Conservation (phyloP, 2,113 vertebrate species). For the Rattus rattus region DNA sequence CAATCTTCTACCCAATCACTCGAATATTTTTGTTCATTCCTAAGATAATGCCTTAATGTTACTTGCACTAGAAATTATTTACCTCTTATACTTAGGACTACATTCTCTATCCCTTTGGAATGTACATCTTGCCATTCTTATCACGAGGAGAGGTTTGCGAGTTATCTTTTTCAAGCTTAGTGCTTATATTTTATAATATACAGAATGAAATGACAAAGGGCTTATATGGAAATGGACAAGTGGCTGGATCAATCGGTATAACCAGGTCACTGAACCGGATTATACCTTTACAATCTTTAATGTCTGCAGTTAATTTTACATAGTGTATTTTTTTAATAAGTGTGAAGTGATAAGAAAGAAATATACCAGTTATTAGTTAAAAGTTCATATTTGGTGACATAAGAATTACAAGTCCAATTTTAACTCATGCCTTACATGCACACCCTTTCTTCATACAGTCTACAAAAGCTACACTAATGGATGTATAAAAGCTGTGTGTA, state of each 20-base stretch:
- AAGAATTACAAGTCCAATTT: slow-evolving; percentile 19
- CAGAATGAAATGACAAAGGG: neutral
- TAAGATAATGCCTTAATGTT: neutral
- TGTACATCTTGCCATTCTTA: neutral
- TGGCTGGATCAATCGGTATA: neutral
- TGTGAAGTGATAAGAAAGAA: slow-evolving; percentile 34
- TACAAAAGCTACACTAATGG: neutral
- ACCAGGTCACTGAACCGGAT: neutral
- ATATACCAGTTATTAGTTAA: neutral
- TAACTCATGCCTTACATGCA: neutral
- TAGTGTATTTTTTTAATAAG: slow-evolving; percentile 44
- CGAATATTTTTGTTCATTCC: neutral
- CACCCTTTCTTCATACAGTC: neutral
- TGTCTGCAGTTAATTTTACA: slow-evolving; percentile 28
- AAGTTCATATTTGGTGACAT: neutral
- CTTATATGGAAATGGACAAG: neutral
- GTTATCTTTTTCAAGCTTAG: neutral
- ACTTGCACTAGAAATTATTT: slow-evolving; percentile 9
- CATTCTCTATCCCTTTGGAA: neutral
- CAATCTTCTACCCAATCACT: neutral
- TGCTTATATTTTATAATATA: neutral
- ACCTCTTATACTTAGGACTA: neutral
- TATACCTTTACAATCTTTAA: neutral
- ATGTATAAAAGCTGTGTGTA: neutral
- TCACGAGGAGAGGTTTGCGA: neutral